phyloP scores from a whole-genome alignment of 2,888 invertebrate genomes.

The Macrosoma leucophasiata region DNA sequence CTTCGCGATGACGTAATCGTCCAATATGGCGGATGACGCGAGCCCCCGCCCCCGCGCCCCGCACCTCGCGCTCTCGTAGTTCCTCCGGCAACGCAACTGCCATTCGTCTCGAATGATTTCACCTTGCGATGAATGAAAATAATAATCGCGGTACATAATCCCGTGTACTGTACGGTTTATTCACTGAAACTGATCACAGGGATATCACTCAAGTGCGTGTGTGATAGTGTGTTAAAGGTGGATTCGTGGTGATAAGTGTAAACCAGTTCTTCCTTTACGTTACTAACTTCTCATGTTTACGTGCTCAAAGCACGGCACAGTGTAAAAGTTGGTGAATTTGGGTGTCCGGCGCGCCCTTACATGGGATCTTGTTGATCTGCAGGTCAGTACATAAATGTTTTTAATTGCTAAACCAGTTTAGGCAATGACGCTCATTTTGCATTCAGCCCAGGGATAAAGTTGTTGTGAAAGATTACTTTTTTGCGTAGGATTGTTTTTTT shows the following conservation, averaged over 20 bases:
- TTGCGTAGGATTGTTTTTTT: conserved; percentile 18
- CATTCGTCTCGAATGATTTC: conserved; percentile 60
- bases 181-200: conserved; percentile 43
- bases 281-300: conserved; percentile 60
- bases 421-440: too few species aligned
- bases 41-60: conserved; percentile 49
- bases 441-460: conserved; percentile 5
- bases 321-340: conserved; percentile 41
- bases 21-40: conserved; percentile 74
- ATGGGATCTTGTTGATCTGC: conserved; percentile 71
- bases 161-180: conserved; percentile 36
- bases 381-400: conserved; percentile 42
- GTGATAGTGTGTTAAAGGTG: conserved; percentile 47
- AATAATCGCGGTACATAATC: conserved; percentile 44
- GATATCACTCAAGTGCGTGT: conserved; percentile 41
- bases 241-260: conserved; percentile 60
- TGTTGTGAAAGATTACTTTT: conserved; percentile 10
- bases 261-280: conserved; percentile 60
- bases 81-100: conserved; percentile 48
- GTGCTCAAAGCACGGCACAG: conserved; percentile 54
- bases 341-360: conserved; percentile 55
- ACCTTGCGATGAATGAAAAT: conserved; percentile 67
- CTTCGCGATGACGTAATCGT: conserved; percentile 60
- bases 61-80: conserved; percentile 37
- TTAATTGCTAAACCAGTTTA: conserved; percentile 6